Percentiles rank a stretch among this genome's conserved stretches.
phyloP scores from a whole-genome alignment of 2,113 vertebrate species.

The Tragelaphus scriptus region DNA sequence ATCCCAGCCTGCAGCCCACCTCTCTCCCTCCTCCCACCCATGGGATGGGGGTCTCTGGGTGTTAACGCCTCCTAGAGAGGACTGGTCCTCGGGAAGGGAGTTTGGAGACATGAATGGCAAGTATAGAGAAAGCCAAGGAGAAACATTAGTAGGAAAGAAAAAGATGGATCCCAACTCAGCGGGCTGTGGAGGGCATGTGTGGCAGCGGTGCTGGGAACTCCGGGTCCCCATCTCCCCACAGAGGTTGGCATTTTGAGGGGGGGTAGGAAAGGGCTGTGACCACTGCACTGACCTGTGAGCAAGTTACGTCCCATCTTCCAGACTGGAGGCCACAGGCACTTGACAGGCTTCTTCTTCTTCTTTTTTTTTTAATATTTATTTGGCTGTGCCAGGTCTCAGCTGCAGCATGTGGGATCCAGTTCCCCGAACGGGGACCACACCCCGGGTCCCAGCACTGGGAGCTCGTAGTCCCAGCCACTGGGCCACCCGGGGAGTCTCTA shows the following conservation, averaged over 20 bases:
- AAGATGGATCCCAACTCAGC: not conserved
- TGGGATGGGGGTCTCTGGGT: not conserved
- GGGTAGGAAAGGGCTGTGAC: not conserved
- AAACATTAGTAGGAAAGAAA: too few species aligned
- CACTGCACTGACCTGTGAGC: rapidly evolving
- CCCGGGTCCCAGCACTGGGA: not conserved
- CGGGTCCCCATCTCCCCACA: rapidly evolving
- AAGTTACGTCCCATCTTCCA: not conserved
- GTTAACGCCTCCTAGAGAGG: not conserved
- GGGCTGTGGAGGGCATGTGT: rapidly evolving
- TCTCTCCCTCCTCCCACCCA: not conserved
- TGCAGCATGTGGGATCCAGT: not conserved
- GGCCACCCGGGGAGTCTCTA: not conserved
- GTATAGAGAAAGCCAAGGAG: not conserved
- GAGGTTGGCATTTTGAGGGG: not conserved
- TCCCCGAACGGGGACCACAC: not conserved
- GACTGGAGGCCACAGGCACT: rapidly evolving
- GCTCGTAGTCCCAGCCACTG: not conserved
- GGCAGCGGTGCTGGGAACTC: rapidly evolving
- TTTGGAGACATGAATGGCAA: not conserved
- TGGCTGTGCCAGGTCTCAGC: not conserved
- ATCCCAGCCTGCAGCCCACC: rapidly evolving
- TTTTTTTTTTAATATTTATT: not conserved
- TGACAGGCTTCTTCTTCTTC: not conserved
- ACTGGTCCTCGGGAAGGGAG: not conserved